Evolutionary conservation across 2,888 invertebrate genomes (phyloP).

Genomic region (Protophormia terraenovae): DNA sequence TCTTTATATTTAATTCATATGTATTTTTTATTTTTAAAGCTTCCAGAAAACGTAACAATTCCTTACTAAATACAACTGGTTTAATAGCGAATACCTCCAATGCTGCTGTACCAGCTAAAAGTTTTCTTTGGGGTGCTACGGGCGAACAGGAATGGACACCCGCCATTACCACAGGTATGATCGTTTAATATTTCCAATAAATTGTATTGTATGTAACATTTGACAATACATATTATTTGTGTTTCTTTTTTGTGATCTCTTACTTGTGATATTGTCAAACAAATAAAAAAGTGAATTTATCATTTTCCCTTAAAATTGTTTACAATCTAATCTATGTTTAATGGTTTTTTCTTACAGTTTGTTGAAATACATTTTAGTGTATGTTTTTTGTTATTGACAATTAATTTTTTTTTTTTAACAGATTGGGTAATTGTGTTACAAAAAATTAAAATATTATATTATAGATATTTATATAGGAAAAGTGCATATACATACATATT

Average conservation of each 20-base stretch:
- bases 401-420: constrained; percentile 20
- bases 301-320: constrained; percentile 4
- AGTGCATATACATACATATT: background rate
- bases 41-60: constrained; percentile 76
- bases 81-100: constrained; percentile 50
- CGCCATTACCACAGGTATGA: constrained; percentile 92
- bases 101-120: constrained; percentile 79
- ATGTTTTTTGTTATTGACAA: constrained; percentile 15
- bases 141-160: constrained; percentile 99
- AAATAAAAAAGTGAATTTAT: background rate
- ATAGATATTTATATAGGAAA: background rate
- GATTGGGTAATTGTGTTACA: constrained; percentile 22
- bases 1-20: background rate
- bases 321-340: constrained; percentile 45
- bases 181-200: background rate
- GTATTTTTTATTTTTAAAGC: constrained; percentile 69
- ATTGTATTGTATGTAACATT: background rate
- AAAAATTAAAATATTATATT: background rate
- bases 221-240: constrained; percentile 29
- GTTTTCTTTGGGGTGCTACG: constrained; percentile 94
- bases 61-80: constrained; percentile 71
- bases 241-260: constrained; percentile 28
- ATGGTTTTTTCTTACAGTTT: constrained; percentile 49
- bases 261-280: constrained; percentile 56
- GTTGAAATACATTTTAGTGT: constrained; percentile 28